Base-by-base conservation (phyloP, 35 echinoderm and acorn worm genomes). In the Heliocidaris erythrogramma region DNA sequence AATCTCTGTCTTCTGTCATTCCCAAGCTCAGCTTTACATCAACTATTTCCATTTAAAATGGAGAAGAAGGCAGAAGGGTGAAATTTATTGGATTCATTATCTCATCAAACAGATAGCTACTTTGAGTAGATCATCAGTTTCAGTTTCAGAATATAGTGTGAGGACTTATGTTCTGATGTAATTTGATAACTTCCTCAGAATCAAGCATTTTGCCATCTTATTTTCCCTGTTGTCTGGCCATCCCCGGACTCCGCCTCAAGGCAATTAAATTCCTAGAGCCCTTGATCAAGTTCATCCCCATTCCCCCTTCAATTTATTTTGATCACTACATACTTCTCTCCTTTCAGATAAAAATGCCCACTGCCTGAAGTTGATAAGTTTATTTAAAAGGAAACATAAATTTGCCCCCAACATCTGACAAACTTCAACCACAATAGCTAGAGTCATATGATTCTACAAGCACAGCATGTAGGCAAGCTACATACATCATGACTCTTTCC, bases 31-130 rank as follows among this genome's bases (percentile, higher is more conserved):
- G 60, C 16, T 69, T 69, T 69, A 24, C 60, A 69, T 69, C 60
- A 17, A 14, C 6, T 18, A 69, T 69, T 69, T 69, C 60, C 60
- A 21, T 24, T 24, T 24, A 21, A 69, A 69, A 24, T 78, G 18
- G 18, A 27, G 18, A 18, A 27, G 65, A 27, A n/a, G 27, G 65
- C 65, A 78, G 65, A 27, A 78, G 52, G 52, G 52, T 78, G 27
- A 78, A 78, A 78, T 78, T 78, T 78, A 78, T 78, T 78, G 65
- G 65, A 78, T 78, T 78, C 21, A 78, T 78, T 78, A 78, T 78
- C 65, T 9, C 7, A 78, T 78, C 65, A 78, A 78, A 78, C 17
- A n/a, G 65, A 78, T 78, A 78, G n/a, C 65, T 6, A 78, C 18
- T n/a, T 78, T 21, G 0, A n/a, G 27, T 78, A n/a, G 14, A 18